Base-by-base conservation (phyloP, 2,113 vertebrate genomes). In the Atrichornis clamosus region DNA sequence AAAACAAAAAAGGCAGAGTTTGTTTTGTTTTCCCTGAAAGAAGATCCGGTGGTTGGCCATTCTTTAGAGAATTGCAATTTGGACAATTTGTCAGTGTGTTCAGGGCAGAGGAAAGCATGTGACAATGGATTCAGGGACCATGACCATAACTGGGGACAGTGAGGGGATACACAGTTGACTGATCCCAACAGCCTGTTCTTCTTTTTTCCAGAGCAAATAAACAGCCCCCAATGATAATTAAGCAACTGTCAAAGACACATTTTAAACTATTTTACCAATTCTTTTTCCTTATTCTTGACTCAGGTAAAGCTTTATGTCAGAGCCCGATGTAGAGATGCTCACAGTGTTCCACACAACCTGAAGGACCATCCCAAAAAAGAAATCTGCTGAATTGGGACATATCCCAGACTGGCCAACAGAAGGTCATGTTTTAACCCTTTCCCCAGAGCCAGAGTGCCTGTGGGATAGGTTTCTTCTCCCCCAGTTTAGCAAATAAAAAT, bases 11-110 rank as follows among this genome's bases (percentile, higher is more conserved):
- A 92, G 78, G 44, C 83, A 63, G 55, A 82, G 88, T 88, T 90
- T 92, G 85, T 95, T 97, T 97, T 97, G 96, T 91, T 97, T 97
- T 94, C 90, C 75, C 44, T 96, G 94, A 95, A 84, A 93, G 97
- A 97, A 91, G 90, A 96, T 96, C 93, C 22, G 65, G 96, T 94
- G 59, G 68, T 80, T 97, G 91, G 93, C 80, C 44, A 28, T 75
- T 95, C 95, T 97, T 96, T 84, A 84, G 47, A 94, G 67, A 92
- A 50, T 7, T 95, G 93, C 93, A 96, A 82, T 91, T 94, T 95
- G 95, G 88, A 95, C 84, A 82, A 87, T 95, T 94, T 94, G 78
- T 94, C 92, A 91, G 67, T 39, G 70, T 94, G 93, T 60, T 96
- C 94, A 84, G 67, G 92, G 65, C 88, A 93, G 83, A 97, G 68